Evolutionary conservation across 1,140 invertebrate genomes (phyloP).

Genomic region (Lasioglossum albipes): DNA sequence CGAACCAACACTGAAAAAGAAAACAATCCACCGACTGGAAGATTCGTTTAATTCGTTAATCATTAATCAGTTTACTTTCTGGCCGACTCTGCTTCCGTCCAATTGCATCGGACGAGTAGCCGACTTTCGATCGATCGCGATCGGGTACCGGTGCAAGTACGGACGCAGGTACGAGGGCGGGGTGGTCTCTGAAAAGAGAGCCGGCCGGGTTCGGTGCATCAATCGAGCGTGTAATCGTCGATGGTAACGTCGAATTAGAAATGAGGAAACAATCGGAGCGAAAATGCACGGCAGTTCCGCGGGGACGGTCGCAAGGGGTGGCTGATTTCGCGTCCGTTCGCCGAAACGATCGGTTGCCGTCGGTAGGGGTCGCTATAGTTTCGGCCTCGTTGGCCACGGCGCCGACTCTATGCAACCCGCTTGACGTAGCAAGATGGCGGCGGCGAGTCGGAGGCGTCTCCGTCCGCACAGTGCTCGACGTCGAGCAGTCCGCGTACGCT

Average conservation of each 20-base stretch:
- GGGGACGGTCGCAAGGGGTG: conserved; percentile 30
- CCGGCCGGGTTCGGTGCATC: not conserved
- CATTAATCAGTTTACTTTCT: too few relatives aligned
- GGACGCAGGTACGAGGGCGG: too few relatives aligned
- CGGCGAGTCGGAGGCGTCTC: conserved; percentile 78
- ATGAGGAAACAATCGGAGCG: conserved; percentile 46
- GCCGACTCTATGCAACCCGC: conserved; percentile 54
- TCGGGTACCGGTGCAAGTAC: too few relatives aligned
- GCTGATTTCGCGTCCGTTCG: conserved; percentile 38
- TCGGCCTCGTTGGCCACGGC: conserved; percentile 43
- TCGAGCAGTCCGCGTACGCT: conserved; percentile 76
- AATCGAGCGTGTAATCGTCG: conserved; percentile 21
- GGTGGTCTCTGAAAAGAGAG: not conserved
- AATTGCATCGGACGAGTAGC: not conserved
- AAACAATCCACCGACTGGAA: not conserved
- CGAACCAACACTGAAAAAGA: not conserved
- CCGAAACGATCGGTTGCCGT: conserved; percentile 40
- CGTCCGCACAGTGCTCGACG: conserved; percentile 76
- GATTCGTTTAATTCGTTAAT: too few relatives aligned
- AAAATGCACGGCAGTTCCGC: conserved; percentile 43
- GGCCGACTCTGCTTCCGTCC: too few relatives aligned
- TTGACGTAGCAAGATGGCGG: conserved; percentile 77
- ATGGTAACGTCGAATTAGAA: conserved; percentile 39
- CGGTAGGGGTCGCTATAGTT: conserved; percentile 44
- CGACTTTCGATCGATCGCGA: too few relatives aligned